Percentiles rank a stretch among this genome's conserved stretches.
Conservation (phyloP, 1,140 invertebrate species). For the Camponotus floridanus region DNA sequence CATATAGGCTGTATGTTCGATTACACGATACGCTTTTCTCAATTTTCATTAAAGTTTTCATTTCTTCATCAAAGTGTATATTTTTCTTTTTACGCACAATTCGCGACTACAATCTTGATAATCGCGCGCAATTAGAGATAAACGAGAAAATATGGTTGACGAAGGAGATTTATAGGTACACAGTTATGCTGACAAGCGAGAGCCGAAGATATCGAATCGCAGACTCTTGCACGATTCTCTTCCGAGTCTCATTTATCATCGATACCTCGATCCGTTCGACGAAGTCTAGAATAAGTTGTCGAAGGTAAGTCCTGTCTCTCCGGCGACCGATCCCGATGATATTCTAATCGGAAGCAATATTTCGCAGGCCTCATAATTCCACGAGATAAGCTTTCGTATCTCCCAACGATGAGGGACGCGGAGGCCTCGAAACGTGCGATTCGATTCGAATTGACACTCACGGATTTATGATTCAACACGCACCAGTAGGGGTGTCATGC, state of each 20-base stretch:
- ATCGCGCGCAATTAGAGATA: slow-evolving; percentile 12
- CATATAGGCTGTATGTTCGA: background rate
- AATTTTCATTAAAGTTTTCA: background rate
- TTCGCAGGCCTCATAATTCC: slow-evolving; percentile 40
- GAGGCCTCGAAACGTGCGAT: slow-evolving; percentile 41
- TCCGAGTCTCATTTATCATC: slow-evolving; percentile 40
- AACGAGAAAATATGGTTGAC: background rate
- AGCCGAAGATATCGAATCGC: slow-evolving; percentile 15
- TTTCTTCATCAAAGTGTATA: too few species aligned
- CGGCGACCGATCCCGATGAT: background rate
- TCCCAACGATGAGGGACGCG: slow-evolving; percentile 27
- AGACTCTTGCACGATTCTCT: background rate
- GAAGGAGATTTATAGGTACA: slow-evolving; percentile 2
- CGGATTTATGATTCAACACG: slow-evolving; percentile 40
- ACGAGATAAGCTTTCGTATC: slow-evolving; percentile 48
- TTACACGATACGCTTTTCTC: background rate
- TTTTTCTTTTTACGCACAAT: background rate
- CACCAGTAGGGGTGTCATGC: background rate
- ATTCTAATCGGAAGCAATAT: slow-evolving; percentile 56
- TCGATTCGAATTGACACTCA: slow-evolving; percentile 46
- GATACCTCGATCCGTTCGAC: background rate
- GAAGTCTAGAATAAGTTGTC: slow-evolving; percentile 29
- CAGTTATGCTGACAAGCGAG: background rate
- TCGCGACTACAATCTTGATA: background rate
- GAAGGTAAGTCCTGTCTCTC: background rate